phyloP scores from a whole-genome alignment of 2,113 vertebrate genomes.

The Dipodomys merriami region DNA sequence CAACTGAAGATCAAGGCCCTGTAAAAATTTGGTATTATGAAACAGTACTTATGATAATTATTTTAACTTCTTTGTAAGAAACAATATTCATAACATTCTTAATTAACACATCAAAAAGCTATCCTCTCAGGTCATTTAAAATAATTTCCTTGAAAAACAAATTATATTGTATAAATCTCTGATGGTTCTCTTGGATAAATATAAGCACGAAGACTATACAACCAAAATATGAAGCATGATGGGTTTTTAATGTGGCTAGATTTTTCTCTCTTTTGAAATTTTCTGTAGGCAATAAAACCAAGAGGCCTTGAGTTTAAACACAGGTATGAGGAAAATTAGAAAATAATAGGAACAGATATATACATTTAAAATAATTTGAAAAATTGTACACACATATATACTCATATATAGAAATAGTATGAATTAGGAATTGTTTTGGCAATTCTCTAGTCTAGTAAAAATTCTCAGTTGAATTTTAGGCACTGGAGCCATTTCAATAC shows the following conservation, averaged over 20 bases:
- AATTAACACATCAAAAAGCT: background rate
- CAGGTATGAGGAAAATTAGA: no score
- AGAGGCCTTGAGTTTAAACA: no score
- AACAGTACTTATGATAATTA: background rate
- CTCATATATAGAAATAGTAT: background rate
- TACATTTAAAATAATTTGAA: background rate
- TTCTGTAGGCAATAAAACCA: no score
- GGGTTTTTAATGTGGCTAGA: background rate
- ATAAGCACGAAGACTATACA: background rate
- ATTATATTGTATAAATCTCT: background rate
- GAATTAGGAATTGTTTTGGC: constrained; percentile 20
- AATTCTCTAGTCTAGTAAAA: constrained; percentile 61
- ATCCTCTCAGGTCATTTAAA: background rate
- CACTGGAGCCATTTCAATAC: constrained; percentile 53
- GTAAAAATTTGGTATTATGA: no score
- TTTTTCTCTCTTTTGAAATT: background rate
- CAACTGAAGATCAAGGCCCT: background rate
- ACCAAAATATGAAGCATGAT: background rate
- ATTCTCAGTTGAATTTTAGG: constrained; percentile 30
- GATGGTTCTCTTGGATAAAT: background rate
- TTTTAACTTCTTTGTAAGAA: background rate
- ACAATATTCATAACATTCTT: background rate
- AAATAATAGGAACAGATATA: background rate
- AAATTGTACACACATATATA: background rate
- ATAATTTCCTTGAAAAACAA: background rate